Base-by-base conservation (phyloP, 2,888 invertebrate genomes). In the Cerastis leucographa region DNA sequence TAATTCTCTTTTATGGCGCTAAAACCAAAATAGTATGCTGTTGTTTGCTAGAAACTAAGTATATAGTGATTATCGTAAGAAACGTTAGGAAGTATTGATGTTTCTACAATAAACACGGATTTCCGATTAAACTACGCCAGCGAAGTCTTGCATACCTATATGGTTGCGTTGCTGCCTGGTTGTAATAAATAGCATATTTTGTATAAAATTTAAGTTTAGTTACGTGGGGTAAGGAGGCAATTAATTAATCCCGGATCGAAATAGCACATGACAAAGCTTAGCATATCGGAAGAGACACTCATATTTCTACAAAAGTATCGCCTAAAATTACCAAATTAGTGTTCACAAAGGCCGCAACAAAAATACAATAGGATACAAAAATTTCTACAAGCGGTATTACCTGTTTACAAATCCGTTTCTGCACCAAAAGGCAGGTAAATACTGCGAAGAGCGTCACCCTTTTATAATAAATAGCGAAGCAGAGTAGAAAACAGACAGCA, bases 251-350 rank as follows among this genome's bases (percentile, higher is more conserved):
- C 49, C n/a, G 19, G 35, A 74, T 46, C 59, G 12, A 71, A 62
- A 72, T 44, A 77, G 80, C 81, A 85, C 78, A 80, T 86, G 81
- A 81, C 72, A 86, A 88, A 87, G 86, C 85, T 51, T 82, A 78
- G 80, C 70, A 56, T 78, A 78, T 80, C 69, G 51, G 72, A 76
- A 85, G 78, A 85, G 49, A 62, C 5, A 54, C 49, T 74, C 29
- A 22, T 51, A 19, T 17, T 67, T 64, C 54, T 77, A 82, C 59
- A 65, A 68, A 71, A 68, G 12, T 65, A 56, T 51, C 12, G 69
- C 61, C 4, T 54, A 67, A 42, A 67, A 69, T 70, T 70, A 46
- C 65, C 8, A 66, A 83, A 67, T n/a, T 51, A 19, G 25, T 56
- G 61, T 67, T 81, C 22, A 59, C 46, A 74, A 64, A 72, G 44